These are phyloP conservation scores for Nematolebias whitei DNA, from an alignment of 2,113 vertebrate species.

Conservation along the genomic window DNA sequence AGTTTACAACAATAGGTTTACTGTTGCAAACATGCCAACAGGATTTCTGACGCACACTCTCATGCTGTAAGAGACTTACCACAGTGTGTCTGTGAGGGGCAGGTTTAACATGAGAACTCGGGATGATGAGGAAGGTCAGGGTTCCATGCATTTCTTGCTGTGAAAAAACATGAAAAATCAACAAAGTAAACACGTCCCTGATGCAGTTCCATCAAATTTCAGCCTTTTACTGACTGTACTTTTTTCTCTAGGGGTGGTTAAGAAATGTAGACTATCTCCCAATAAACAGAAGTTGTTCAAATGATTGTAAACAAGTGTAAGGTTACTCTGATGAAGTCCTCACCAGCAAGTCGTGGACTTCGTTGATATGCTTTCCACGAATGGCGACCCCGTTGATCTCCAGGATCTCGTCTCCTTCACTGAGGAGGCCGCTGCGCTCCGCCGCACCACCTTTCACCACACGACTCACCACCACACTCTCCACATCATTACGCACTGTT, in stretches of 20 bases:
- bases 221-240: too few relatives aligned
- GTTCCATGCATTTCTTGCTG: constrained; percentile 96
- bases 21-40: constrained; percentile 14
- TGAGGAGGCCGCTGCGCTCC: constrained; percentile 91
- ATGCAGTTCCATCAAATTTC: too few relatives aligned
- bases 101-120: constrained; percentile 88
- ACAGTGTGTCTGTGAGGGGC: constrained; percentile 88
- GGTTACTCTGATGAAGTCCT: constrained; percentile 17
- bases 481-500: constrained; percentile 94
- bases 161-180: constrained; percentile 19
- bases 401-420: constrained; percentile 94
- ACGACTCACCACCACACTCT: constrained; percentile 94
- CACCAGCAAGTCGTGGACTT: constrained; percentile 95
- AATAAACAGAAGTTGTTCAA: too few relatives aligned
- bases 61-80: constrained; percentile 80
- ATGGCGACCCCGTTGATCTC: constrained; percentile 93
- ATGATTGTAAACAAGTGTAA: too few relatives aligned
- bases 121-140: constrained; percentile 93
- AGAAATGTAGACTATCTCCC: too few relatives aligned
- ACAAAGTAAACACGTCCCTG: background rate
- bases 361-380: constrained; percentile 94
- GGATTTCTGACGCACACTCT: background rate
- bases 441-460: constrained; percentile 94
- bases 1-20: constrained; percentile 10
- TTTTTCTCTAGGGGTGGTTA: too few relatives aligned